A percentile compares a stretch with the other conserved stretches of the same genome.
Evolutionary conservation across 2,888 invertebrate species (phyloP).

Genomic region (Trichogramma evanescens): DNA sequence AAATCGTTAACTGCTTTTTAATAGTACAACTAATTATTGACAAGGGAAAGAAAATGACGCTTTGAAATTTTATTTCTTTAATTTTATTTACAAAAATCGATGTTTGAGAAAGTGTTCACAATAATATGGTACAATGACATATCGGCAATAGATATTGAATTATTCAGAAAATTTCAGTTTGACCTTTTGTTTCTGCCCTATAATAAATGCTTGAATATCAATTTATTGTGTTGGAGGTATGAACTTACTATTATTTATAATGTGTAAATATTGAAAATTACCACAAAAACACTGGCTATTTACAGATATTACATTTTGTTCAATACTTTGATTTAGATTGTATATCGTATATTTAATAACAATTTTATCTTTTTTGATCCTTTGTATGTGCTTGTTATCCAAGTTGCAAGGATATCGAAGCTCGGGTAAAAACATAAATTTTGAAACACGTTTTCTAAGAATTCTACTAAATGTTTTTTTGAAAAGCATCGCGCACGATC

Average conservation of each 20-base stretch:
- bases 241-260: neutral
- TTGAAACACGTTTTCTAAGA: too few species aligned
- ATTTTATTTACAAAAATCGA: slow-evolving; percentile 43
- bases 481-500: too few species aligned
- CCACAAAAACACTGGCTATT: slow-evolving; percentile 35
- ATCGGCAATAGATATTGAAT: slow-evolving; percentile 37
- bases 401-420: too few species aligned
- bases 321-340: slow-evolving; percentile 12
- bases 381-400: neutral
- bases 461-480: too few species aligned
- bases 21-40: too few species aligned
- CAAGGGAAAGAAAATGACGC: too few species aligned
- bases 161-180: slow-evolving; percentile 25
- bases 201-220: too few species aligned
- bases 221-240: too few species aligned
- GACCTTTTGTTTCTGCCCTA: slow-evolving; percentile 10
- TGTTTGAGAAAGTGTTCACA: slow-evolving; percentile 46
- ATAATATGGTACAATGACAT: slow-evolving; percentile 43
- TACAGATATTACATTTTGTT: slow-evolving; percentile 36
- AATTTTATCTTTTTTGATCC: slow-evolving; percentile 6
- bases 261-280: slow-evolving; percentile 28
- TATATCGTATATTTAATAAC: slow-evolving; percentile 17
- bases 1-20: too few species aligned
- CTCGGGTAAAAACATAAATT: too few species aligned
- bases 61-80: slow-evolving; percentile 11